These are phyloP conservation scores for Hyaena hyaena DNA, from an alignment of 2,113 vertebrate species.

Conservation along the genomic window DNA sequence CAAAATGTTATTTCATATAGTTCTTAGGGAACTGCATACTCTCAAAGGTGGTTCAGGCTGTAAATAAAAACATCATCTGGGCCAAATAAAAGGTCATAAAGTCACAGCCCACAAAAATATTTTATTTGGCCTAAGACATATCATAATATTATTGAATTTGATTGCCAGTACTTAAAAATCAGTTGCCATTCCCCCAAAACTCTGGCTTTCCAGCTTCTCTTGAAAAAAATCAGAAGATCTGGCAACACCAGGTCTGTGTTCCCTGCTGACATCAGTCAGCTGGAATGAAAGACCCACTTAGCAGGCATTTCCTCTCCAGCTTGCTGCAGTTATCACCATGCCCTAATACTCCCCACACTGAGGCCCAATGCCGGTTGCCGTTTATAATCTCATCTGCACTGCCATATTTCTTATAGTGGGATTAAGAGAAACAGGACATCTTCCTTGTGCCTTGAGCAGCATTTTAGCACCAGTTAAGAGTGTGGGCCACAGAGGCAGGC, in stretches of 20 bases:
- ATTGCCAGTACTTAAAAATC: conserved; percentile 1
- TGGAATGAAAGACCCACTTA: neutral
- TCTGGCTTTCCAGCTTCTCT: neutral
- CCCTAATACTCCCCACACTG: neutral
- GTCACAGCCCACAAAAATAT: neutral
- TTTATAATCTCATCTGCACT: neutral
- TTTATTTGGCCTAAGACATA: neutral
- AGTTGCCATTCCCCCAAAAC: conserved; percentile 3
- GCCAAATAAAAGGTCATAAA: neutral
- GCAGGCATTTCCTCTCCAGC: neutral
- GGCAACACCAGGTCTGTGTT: neutral
- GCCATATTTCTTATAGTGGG: neutral
- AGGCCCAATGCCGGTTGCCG: neutral
- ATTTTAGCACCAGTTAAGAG: neutral
- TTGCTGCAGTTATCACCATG: neutral
- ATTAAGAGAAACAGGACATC: neutral
- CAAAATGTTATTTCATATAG: neutral
- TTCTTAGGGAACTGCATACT: neutral
- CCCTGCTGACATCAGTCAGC: neutral
- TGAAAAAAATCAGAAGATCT: too few relatives aligned
- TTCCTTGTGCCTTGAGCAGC: neutral
- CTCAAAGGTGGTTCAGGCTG: neutral
- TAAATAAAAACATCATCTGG: neutral
- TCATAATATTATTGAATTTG: conserved; percentile 5
- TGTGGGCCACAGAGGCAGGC: neutral